Evolutionary conservation across 1,140 invertebrate species (phyloP), one percentile per base, ranked within the genome.

Genomic region (Anoplophora glabripennis): DNA sequence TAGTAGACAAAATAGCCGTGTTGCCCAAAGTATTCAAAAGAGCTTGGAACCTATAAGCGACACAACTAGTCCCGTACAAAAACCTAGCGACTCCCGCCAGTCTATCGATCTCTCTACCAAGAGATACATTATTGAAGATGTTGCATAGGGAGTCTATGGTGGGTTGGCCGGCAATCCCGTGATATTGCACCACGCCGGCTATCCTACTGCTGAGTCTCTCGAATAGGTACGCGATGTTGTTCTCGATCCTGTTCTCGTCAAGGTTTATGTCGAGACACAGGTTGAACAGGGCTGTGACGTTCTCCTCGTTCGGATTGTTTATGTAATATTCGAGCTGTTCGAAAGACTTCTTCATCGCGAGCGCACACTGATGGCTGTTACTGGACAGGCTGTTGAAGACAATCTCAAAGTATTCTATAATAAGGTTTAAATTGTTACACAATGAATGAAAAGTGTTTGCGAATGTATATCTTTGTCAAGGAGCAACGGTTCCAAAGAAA

Each of bases 241-340:
- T 5, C 21, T 2, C 21, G 5, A 28, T 28, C 5, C 21, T 28
- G 21, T 28, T 28, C 5, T 28, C 21, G 2, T 28, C 21, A 5
- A 28, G 21, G 21, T 28, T 28, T 28, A 28, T 28, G 21, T 28
- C 21, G 2, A 28, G 21, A 28, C 21, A 92, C 9, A 96, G 84
- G 70, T 87, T 93, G 1, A 86, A 79, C 3, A 94, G 82, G 69
- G 94, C 92, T 42, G 87, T 80, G 11, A 66, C 59, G 63, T 81
- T 82, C 11, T 34, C 53, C 41, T 80, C 65, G 47, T 83, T 78
- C 11, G 79, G 80, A 14, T 80, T 76, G 28, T 55, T 55, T 18
- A 2, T 34, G 12, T 34, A 12, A 33, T 53, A 61, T 12, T 57
- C 60, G n/a, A 62, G 37, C 38, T 53, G 7, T 11, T 9, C 9